Evolutionary conservation across 2,888 invertebrate genomes (phyloP).

Genomic region (Tiliacea citrago): DNA sequence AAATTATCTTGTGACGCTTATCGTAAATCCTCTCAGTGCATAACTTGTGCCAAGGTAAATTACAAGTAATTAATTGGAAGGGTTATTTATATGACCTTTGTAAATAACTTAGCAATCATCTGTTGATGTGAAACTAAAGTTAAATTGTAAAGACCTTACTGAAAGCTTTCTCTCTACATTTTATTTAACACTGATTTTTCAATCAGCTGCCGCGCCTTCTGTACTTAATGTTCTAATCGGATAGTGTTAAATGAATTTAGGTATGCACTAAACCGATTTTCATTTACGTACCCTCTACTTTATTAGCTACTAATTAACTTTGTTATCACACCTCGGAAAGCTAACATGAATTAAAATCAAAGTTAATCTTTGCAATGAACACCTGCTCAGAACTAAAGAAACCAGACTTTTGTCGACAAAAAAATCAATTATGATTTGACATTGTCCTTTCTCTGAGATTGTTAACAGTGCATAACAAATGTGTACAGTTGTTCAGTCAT

Average conservation of each 20-base stretch:
- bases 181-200: slow-evolving; percentile 36
- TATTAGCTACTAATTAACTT: neutral
- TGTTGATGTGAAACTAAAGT: slow-evolving; percentile 17
- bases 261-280: neutral
- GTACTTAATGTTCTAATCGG: neutral
- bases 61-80: slow-evolving; percentile 51
- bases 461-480: slow-evolving; percentile 52
- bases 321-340: neutral
- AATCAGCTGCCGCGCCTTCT: slow-evolving; percentile 27
- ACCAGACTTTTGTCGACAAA: neutral
- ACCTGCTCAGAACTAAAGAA: neutral
- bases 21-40: slow-evolving; percentile 57
- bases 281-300: neutral
- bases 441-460: slow-evolving; percentile 66
- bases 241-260: slow-evolving; percentile 14
- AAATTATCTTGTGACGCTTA: slow-evolving; percentile 32
- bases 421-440: slow-evolving; percentile 46
- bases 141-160: slow-evolving; percentile 28
- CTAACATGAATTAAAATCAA: neutral
- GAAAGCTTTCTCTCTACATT: slow-evolving; percentile 44
- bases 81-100: slow-evolving; percentile 47
- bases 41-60: slow-evolving; percentile 57
- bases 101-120: slow-evolving; percentile 25
- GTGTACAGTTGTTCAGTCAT: slow-evolving; percentile 40
- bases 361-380: neutral